Conservation (phyloP, 2,888 invertebrate genomes). For the Caenorhabditis panamensis region DNA sequence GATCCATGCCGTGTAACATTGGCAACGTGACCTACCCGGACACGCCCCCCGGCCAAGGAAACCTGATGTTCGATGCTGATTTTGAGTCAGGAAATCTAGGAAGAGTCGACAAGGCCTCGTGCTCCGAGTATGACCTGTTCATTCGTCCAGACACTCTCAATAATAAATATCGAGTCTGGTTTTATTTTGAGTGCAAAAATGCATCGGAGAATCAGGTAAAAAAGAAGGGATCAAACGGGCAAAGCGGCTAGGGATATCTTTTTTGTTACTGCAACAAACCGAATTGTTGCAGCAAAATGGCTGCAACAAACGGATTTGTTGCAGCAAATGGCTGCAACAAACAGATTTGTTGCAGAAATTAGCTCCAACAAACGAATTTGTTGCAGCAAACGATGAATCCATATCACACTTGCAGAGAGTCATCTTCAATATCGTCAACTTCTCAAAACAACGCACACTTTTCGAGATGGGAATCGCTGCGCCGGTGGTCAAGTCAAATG, state of each 20-base stretch:
- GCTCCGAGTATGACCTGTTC: constrained; percentile 92
- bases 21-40: constrained; percentile 82
- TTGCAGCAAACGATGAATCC: not conserved
- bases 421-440: constrained; percentile 96
- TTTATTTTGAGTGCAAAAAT: constrained; percentile 90
- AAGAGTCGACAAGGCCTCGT: constrained; percentile 69
- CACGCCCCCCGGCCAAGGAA: constrained; percentile 82
- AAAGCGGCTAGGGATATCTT: too few species aligned
- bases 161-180: constrained; percentile 94
- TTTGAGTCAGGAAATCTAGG: constrained; percentile 83
- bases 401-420: constrained; percentile 87
- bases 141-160: constrained; percentile 96
- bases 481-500: constrained; percentile 90
- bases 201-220: constrained; percentile 69
- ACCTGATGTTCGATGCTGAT: constrained; percentile 83
- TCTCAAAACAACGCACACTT: constrained; percentile 92
- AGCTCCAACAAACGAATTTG: too few species aligned
- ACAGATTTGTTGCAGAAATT: too few species aligned
- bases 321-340: too few species aligned
- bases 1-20: constrained; percentile 65
- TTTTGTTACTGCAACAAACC: too few species aligned
- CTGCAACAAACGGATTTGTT: too few species aligned
- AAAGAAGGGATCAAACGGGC: not conserved
- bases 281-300: too few species aligned
- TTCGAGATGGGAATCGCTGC: constrained; percentile 91